A percentile compares a stretch with the other conserved stretches of the same genome.
Conservation (phyloP, 2,797 vertebrate genomes). For the Silurus lanzhouensis region DNA sequence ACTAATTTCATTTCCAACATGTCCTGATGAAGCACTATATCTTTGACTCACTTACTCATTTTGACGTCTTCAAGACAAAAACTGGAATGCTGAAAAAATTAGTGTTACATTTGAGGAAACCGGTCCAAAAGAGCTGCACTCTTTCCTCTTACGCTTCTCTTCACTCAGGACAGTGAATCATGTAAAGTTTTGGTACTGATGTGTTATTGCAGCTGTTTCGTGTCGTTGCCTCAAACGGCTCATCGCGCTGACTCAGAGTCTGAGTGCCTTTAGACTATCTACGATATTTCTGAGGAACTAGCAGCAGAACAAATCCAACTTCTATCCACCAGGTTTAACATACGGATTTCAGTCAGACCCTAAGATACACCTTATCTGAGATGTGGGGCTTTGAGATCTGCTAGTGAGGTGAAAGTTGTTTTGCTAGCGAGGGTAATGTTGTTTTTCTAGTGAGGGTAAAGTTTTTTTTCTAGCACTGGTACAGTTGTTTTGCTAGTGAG, state of each 20-base stretch:
- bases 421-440: no score
- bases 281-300: not conserved
- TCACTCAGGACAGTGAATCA: not conserved
- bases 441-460: no score
- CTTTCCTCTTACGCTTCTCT: not conserved
- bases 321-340: not conserved
- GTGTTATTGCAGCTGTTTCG: slow-evolving; percentile 2
- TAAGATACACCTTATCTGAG: not conserved
- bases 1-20: not conserved
- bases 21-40: not conserved
- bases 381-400: no score
- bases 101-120: not conserved
- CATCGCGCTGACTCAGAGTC: not conserved
- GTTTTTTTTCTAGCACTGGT: no score
- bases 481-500: no score
- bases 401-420: no score
- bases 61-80: not conserved
- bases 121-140: not conserved
- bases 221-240: not conserved
- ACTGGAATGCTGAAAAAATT: no score
- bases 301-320: not conserved
- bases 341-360: not conserved
- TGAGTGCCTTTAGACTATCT: not conserved
- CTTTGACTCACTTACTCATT: no score
- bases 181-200: not conserved